Evolutionary conservation across 2,888 invertebrate species (phyloP), one percentile per base, ranked within the genome.

Genomic region (Quadriops clusia): DNA sequence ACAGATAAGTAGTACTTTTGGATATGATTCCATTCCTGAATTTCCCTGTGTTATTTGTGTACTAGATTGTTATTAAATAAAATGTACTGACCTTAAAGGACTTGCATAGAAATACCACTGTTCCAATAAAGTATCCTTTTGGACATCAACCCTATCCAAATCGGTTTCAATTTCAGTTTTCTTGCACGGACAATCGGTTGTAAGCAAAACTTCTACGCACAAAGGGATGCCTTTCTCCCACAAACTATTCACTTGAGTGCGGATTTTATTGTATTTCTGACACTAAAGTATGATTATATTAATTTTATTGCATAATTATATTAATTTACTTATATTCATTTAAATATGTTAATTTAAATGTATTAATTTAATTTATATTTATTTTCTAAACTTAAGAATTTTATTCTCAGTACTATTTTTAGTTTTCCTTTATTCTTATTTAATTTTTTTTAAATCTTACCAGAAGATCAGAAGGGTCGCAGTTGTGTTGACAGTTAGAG

Each of bases 141-240:
- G 30, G n/a, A 24, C 22, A 20, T n/a, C n/a, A n/a, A 29, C 17
- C 5, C 20, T 17, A 8, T 27, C 29, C 6, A 24, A 20, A 2
- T 30, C 21, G 10, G 27, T 17, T 17, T 30, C 17, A 15, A 23
- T 13, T 17, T 30, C 30, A 16, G 23, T 25, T 10, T 28, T 36
- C 6, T 36, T 37, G 46, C 74, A 73, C 37, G 65, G 61, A 60
- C 86, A 87, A 42, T 74, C 69, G 24, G 82, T 77, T 39, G 77
- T 77, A 36, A 87, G 65, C 35, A 84, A 61, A 27, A 86, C 84
- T 61, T 87, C 86, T 38, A 89, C 74, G 56, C 82, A 83, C 48
- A 86, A 64, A 2, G 82, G 80, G 36, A 78, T 72, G 43, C 70
- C 69, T 47, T 79, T 78, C 36, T 68, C 67, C 74, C 78, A 81